These are phyloP conservation scores for Pseudorhiza aurosa DNA, from an alignment of 30 jellyfish, hydroid and myxozoan species.

Conservation along the genomic window DNA sequence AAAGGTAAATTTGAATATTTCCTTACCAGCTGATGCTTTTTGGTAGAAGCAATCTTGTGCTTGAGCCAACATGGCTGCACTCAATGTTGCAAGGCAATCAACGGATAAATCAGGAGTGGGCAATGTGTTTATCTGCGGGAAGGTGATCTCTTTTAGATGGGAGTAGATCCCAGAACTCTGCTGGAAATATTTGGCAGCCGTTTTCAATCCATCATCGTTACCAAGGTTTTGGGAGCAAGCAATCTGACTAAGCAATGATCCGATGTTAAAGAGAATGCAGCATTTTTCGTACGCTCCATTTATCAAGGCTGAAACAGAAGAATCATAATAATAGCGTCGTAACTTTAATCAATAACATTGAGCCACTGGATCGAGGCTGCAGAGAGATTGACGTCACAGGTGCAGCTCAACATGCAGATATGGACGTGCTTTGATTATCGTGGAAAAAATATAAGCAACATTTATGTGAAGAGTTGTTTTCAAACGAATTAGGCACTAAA, in stretches of 20 bases:
- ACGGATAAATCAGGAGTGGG: slow-evolving; percentile 98
- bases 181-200: slow-evolving; percentile 96
- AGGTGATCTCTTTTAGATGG: slow-evolving; percentile 83
- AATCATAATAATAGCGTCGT: too few species aligned
- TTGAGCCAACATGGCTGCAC: slow-evolving; percentile 93
- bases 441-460: too few species aligned
- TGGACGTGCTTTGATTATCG: too few species aligned
- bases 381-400: too few species aligned
- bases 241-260: slow-evolving; percentile 81
- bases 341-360: too few species aligned
- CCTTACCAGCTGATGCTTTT: slow-evolving; percentile 92
- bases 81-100: slow-evolving; percentile 80
- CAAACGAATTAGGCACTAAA: too few species aligned
- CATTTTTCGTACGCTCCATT: slow-evolving; percentile 94
- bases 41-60: slow-evolving; percentile 97
- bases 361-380: too few species aligned
- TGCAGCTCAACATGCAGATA: too few species aligned
- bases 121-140: slow-evolving; percentile 82
- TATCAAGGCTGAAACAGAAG: slow-evolving; percentile 70
- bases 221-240: slow-evolving; percentile 83
- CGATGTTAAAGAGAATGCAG: slow-evolving; percentile 91
- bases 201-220: slow-evolving; percentile 90
- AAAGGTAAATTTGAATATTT: too few species aligned
- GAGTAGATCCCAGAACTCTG: slow-evolving; percentile 91
- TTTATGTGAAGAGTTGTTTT: too few species aligned